These are phyloP conservation scores for Pseudococcus viburni DNA, from an alignment of 2,888 invertebrate genomes.

Conservation along the genomic window DNA sequence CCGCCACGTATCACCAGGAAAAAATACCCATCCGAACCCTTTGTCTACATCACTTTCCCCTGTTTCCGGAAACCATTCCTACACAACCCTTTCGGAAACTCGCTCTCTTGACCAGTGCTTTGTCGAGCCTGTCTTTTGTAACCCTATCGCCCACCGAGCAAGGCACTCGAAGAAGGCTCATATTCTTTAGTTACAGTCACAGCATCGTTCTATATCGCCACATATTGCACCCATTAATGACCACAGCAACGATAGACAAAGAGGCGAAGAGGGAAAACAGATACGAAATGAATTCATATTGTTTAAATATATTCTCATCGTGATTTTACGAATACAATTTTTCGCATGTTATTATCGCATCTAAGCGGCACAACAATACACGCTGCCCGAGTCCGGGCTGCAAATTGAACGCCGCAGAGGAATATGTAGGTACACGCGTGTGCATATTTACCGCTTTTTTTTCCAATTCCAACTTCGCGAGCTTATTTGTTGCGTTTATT, in stretches of 20 bases:
- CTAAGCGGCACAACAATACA: slow-evolving; percentile 43
- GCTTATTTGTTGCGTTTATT: slow-evolving; percentile 27
- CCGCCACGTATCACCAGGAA: background rate
- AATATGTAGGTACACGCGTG: slow-evolving; percentile 31
- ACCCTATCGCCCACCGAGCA: background rate
- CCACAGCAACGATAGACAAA: background rate
- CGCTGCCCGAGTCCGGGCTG: background rate
- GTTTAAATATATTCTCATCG: slow-evolving; percentile 49
- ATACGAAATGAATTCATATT: slow-evolving; percentile 12
- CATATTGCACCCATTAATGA: background rate
- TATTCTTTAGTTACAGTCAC: background rate
- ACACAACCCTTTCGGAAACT: background rate
- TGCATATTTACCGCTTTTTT: slow-evolving; percentile 46
- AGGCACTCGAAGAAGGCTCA: background rate
- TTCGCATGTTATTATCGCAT: slow-evolving; percentile 52
- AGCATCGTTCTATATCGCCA: background rate
- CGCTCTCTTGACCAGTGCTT: background rate
- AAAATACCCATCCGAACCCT: background rate
- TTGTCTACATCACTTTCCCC: background rate
- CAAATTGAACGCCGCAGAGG: slow-evolving; percentile 28
- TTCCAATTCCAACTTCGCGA: background rate
- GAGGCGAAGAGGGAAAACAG: background rate
- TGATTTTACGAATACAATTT: slow-evolving; percentile 47
- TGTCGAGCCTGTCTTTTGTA: background rate
- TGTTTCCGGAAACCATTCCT: background rate